phyloP scores from a whole-genome alignment of 1,140 invertebrate species.

The Hylyphantes graminicola region DNA sequence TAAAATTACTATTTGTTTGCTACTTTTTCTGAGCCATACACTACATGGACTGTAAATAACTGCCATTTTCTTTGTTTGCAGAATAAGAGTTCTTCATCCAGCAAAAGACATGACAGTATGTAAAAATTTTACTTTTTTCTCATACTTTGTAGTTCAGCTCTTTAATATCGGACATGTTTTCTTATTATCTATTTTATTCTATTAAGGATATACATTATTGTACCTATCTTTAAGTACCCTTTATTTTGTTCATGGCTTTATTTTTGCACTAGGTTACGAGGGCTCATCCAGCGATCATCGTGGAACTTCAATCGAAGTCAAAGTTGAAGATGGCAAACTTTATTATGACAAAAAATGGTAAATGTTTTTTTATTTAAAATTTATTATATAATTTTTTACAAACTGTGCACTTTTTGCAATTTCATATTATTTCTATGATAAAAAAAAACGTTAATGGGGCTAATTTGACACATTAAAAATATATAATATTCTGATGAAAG shows the following conservation, averaged over 20 bases:
- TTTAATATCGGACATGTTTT: background rate
- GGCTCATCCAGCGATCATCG: constrained; percentile 8
- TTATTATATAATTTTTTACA: constrained; percentile 4
- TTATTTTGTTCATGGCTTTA: background rate
- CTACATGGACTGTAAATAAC: too few relatives aligned
- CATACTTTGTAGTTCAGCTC: background rate
- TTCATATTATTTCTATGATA: too few relatives aligned
- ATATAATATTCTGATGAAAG: too few relatives aligned
- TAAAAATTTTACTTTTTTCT: constrained; percentile 19
- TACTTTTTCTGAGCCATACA: too few relatives aligned
- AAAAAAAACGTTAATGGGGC: too few relatives aligned
- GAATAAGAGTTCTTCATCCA: constrained; percentile 25
- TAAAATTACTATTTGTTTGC: too few relatives aligned
- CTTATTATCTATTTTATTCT: background rate
- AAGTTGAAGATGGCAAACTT: constrained; percentile 94
- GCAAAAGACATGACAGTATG: constrained; percentile 51
- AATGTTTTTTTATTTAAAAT: constrained; percentile 61
- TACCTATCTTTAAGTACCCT: background rate
- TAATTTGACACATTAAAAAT: too few relatives aligned
- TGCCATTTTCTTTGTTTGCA: background rate
- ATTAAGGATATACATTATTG: background rate
- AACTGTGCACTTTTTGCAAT: too few relatives aligned
- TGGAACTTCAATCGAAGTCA: constrained; percentile 73
- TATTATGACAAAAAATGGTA: constrained; percentile 93
- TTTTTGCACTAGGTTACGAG: constrained; percentile 26